Conservation (phyloP, 1,140 invertebrate genomes). For the Rhopalosiphum maidis region DNA sequence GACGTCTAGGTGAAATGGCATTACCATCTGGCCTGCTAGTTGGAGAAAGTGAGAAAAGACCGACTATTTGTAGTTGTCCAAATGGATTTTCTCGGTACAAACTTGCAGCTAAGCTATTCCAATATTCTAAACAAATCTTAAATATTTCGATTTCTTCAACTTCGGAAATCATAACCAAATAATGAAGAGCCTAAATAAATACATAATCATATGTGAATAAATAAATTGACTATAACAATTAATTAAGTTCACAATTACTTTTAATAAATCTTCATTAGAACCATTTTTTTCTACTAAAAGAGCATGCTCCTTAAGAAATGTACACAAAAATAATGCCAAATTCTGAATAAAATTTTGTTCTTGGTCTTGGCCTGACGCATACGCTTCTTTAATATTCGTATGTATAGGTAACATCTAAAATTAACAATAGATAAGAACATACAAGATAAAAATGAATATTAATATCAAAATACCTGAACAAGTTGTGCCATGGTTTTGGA, state of each 20-base stretch:
- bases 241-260: slow-evolving; percentile 62
- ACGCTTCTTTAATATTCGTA: slow-evolving; percentile 93
- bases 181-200: slow-evolving; percentile 77
- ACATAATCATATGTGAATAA: neutral
- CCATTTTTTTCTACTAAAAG: slow-evolving; percentile 83
- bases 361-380: slow-evolving; percentile 89
- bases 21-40: slow-evolving; percentile 53
- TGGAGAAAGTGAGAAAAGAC: slow-evolving; percentile 47
- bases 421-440: neutral
- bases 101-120: slow-evolving; percentile 92
- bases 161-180: slow-evolving; percentile 96
- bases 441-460: neutral
- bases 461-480: slow-evolving; percentile 67
- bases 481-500: slow-evolving; percentile 90
- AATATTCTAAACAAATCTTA: slow-evolving; percentile 99
- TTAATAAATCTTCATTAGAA: slow-evolving; percentile 74
- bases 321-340: slow-evolving; percentile 95
- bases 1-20: slow-evolving; percentile 63
- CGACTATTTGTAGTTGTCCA: slow-evolving; percentile 57
- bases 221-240: neutral
- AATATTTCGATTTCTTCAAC: slow-evolving; percentile 99
- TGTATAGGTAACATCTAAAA: slow-evolving; percentile 83
- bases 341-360: slow-evolving; percentile 99
- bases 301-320: slow-evolving; percentile 95
- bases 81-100: slow-evolving; percentile 83